Percentiles rank a stretch among this genome's conserved stretches.
Evolutionary conservation across 2,113 vertebrate genomes (phyloP).

Genomic region (Thamnophis sirtalis): DNA sequence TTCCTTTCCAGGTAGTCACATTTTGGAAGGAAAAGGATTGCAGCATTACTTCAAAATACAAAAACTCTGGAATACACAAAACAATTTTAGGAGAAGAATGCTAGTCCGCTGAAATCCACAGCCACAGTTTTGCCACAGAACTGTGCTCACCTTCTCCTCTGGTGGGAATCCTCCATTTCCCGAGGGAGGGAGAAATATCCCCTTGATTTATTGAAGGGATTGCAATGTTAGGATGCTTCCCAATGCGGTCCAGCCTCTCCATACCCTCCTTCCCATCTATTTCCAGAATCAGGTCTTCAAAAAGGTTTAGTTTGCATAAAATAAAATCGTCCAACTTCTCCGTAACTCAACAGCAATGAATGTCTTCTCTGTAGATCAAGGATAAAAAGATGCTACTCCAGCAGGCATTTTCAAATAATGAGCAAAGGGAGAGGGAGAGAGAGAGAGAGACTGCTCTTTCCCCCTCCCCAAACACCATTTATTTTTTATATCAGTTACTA

Average conservation of each 20-base stretch:
- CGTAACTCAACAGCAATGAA: neutral
- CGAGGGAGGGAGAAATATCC: neutral
- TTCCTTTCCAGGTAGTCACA: neutral
- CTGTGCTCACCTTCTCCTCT: neutral
- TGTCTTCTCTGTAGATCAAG: neutral
- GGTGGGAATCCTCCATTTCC: neutral
- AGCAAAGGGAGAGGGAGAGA: neutral
- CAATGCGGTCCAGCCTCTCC: no score
- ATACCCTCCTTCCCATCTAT: neutral
- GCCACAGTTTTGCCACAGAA: neutral
- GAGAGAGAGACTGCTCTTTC: neutral
- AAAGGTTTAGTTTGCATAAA: neutral
- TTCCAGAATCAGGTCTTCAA: neutral
- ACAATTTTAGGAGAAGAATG: neutral
- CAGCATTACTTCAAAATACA: neutral
- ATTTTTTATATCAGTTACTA: neutral
- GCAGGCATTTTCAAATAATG: neutral
- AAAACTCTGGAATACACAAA: no score
- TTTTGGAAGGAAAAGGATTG: neutral
- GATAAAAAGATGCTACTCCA: neutral
- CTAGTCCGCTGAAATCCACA: neutral
- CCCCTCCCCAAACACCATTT: neutral
- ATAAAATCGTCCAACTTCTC: neutral
- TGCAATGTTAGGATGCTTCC: no score
- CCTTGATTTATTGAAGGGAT: neutral